A percentile compares a stretch with the other conserved stretches of the same genome.
Conservation (phyloP, 2,888 invertebrate species). For the Chloromyia formosa region DNA sequence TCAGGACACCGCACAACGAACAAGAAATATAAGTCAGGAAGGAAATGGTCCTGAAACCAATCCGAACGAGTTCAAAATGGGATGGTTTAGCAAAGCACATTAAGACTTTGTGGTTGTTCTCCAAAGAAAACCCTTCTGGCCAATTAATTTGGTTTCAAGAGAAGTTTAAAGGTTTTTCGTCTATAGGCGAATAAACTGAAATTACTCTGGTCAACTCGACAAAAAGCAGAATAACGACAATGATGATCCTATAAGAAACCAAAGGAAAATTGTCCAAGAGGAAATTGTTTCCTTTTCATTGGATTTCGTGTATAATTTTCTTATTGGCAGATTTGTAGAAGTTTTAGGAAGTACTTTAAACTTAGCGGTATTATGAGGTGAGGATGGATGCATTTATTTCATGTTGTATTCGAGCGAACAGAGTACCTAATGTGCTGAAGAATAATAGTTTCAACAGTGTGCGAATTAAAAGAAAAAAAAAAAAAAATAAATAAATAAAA, state of each 20-base stretch:
- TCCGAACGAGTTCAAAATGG: neutral
- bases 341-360: neutral
- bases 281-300: conserved; percentile 42
- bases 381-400: too few species aligned
- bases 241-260: neutral
- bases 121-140: conserved; percentile 31
- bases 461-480: too few species aligned
- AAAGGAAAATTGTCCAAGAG: conserved; percentile 18
- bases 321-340: neutral
- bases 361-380: too few species aligned
- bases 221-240: neutral
- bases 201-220: conserved; percentile 33
- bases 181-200: conserved; percentile 33
- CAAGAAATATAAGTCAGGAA: conserved; percentile 18
- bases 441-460: too few species aligned
- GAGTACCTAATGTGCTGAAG: too few species aligned
- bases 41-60: conserved; percentile 32
- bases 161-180: conserved; percentile 32
- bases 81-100: conserved; percentile 12
- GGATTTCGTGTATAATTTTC: conserved; percentile 32
- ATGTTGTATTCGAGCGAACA: too few species aligned
- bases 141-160: conserved; percentile 37
- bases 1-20: neutral
- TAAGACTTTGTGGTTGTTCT: conserved; percentile 17
- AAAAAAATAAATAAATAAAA: too few species aligned